Evolutionary conservation across 2,797 vertebrate genomes (phyloP).

Genomic region (Malurus splendens): DNA sequence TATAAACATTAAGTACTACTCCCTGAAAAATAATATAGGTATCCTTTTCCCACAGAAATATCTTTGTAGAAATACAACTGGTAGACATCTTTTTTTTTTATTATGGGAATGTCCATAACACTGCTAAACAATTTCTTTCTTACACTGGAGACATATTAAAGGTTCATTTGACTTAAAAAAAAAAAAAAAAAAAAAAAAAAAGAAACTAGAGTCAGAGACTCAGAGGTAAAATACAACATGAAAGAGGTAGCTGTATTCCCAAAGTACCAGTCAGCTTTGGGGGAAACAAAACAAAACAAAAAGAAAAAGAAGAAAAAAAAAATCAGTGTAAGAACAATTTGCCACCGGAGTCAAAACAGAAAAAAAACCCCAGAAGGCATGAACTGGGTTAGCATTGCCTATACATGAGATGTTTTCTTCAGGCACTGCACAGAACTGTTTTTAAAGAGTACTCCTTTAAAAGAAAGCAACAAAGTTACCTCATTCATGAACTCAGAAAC

Average conservation of each 20-base stretch:
- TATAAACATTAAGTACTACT: not conserved
- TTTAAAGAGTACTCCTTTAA: not conserved
- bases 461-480: not conserved
- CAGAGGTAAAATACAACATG: not conserved
- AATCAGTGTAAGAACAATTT: not conserved
- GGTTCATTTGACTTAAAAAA: not conserved
- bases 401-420: not conserved
- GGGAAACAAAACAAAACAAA: not conserved
- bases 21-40: not conserved
- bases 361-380: not conserved
- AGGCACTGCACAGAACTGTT: not conserved
- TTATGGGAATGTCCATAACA: not conserved
- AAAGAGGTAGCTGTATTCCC: not conserved
- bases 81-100: not conserved
- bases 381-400: not conserved
- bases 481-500: not conserved
- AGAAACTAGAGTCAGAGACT: not conserved
- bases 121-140: not conserved
- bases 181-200: not conserved
- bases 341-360: not conserved
- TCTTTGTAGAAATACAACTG: not conserved
- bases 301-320: not conserved
- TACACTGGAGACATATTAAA: not conserved
- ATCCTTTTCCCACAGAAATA: not conserved
- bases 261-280: not conserved